Percentiles rank a stretch among this genome's conserved stretches.
Evolutionary conservation across 2,113 vertebrate species (phyloP).

Genomic region (Crypturellus undulatus): DNA sequence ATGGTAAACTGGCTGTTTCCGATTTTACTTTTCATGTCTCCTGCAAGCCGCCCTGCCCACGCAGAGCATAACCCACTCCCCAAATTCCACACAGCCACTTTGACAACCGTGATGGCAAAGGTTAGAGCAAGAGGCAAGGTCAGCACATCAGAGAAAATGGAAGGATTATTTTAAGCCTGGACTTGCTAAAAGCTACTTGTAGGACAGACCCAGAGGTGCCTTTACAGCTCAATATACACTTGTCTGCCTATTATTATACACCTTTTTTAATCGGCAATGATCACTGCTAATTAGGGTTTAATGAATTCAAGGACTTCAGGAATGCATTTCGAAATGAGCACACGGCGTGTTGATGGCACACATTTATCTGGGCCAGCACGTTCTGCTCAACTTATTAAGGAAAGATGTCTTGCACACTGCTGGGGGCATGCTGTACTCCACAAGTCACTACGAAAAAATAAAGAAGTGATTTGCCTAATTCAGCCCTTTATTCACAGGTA

Average conservation of each 20-base stretch:
- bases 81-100: not conserved
- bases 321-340: slow-evolving; percentile 74
- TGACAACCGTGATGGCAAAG: slow-evolving; percentile 25
- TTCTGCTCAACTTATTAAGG: slow-evolving; percentile 57
- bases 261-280: slow-evolving; percentile 59
- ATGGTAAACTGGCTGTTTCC: not conserved
- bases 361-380: slow-evolving; percentile 74
- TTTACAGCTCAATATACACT: slow-evolving; percentile 33
- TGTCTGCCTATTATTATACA: slow-evolving; percentile 46
- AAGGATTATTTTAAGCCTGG: slow-evolving; percentile 68
- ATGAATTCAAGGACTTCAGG: slow-evolving; percentile 72
- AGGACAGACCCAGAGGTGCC: slow-evolving; percentile 58
- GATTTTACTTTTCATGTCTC: not conserved
- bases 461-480: not conserved
- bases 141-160: slow-evolving; percentile 40
- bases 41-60: not conserved
- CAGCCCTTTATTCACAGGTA: slow-evolving; percentile 15
- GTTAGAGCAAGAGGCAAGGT: slow-evolving; percentile 45
- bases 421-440: slow-evolving; percentile 49
- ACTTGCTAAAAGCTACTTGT: slow-evolving; percentile 64
- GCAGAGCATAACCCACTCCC: not conserved
- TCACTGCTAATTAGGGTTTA: slow-evolving; percentile 74
- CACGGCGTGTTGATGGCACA: slow-evolving; percentile 51
- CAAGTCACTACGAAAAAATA: slow-evolving; percentile 29
- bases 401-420: slow-evolving; percentile 24